Conservation (phyloP, 1,140 invertebrate species). For the Ooceraea biroi region DNA sequence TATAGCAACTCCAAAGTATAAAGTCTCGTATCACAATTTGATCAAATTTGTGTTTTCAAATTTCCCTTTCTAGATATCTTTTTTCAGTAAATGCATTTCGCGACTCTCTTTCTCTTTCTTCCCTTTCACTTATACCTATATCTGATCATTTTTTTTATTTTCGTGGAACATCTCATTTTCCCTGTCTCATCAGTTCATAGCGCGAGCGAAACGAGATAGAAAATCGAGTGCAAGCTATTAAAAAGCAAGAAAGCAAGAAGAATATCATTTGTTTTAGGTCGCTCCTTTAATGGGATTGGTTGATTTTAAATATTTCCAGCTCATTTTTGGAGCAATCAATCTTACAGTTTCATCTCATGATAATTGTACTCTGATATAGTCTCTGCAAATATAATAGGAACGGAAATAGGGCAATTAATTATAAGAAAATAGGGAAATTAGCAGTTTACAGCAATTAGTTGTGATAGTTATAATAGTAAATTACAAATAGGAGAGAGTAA, state of each 20-base stretch:
- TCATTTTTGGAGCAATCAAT: neutral
- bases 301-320: neutral
- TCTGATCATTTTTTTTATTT: constrained; percentile 16
- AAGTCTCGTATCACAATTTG: constrained; percentile 5
- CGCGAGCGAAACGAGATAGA: neutral
- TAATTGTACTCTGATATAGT: neutral
- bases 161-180: neutral
- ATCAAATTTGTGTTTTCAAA: constrained; percentile 18
- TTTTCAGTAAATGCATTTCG: neutral
- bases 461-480: too few relatives aligned
- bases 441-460: neutral
- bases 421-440: too few relatives aligned
- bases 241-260: neutral
- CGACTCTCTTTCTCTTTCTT: neutral
- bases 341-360: neutral
- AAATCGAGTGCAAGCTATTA: neutral
- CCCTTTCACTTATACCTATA: neutral
- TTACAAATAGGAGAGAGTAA: constrained; percentile 4
- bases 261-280: neutral
- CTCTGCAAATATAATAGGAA: neutral
- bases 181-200: neutral
- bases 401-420: neutral
- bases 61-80: neutral
- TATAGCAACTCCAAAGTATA: neutral
- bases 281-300: neutral